Base-by-base conservation (phyloP, 2,888 invertebrate species). In the Archaeoteleia sp. region DNA sequence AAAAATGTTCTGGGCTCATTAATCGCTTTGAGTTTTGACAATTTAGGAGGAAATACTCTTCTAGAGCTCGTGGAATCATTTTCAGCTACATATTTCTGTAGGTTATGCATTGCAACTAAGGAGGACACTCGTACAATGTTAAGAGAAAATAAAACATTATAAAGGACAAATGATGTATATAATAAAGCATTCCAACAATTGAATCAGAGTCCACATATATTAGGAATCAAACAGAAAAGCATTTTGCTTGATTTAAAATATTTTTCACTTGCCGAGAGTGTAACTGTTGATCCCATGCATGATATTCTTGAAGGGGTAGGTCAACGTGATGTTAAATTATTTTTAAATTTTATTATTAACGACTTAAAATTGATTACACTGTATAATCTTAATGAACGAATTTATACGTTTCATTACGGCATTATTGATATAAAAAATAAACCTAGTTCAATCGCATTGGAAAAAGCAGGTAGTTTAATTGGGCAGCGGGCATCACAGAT, bases 401-500 rank as follows among this genome's bases (percentile, higher is more conserved):
- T 35, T 13, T 10, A 35, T 12, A 7, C 54, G 5, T 67, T 61
- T 8, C 43, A 61, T 35, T 67, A 54, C 30, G 61, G 60, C 10
- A 25, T 2, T 8, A 45, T 53, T 32, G 54, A 66, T 0, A 25
- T 48, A 7, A 40, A 7, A 48, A 48, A 54, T 48, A 66, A 66
- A 34, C 54, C 53, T 20, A 66, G 53, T 54, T 37, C 60, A 23
- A 48, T 66, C 6, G 30, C 34, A 15, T 9, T 66, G 1, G 53
- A 60, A 8, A 66, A 66, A 42, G 45, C 27, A 1, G 54, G 54
- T 30, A 20, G 23, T 7, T 27, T 67, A 12, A 53, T 68, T 9
- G 54, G 68, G 3, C 54, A 63, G 49, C 40, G 58, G 12, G 67
- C 62, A 6, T 30, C 58, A 23, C 70, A 70, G 25, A 37, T 45